These are phyloP conservation scores for Drosophila watanabei DNA, from an alignment of 1,140 invertebrate genomes.

Conservation along the genomic window DNA sequence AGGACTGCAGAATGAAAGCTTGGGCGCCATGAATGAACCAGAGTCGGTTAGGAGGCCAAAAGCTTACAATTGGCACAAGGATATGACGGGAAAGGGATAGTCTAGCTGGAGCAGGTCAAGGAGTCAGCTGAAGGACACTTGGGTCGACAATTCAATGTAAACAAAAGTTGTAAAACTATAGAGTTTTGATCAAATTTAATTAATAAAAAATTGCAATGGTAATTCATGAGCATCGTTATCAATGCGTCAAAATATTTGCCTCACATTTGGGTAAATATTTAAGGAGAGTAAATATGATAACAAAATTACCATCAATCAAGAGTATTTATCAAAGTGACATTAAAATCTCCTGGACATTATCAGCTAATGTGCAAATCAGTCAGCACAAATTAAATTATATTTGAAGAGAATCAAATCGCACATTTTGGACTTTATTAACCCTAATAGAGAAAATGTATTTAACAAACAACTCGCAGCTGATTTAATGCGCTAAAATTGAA, in stretches of 20 bases:
- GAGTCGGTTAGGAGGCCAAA: conserved; percentile 18
- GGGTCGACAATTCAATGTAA: neutral
- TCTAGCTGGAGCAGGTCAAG: conserved; percentile 27
- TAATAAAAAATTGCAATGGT: too few species aligned
- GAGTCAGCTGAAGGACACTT: conserved; percentile 17
- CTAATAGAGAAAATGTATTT: conserved; percentile 19
- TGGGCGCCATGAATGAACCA: conserved; percentile 34
- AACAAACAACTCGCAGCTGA: conserved; percentile 18
- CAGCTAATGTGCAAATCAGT: neutral
- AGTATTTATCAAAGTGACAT: neutral
- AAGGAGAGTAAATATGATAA: neutral
- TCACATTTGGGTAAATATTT: neutral
- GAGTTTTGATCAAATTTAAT: neutral
- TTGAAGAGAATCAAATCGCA: conserved; percentile 13
- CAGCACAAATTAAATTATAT: neutral
- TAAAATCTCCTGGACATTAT: neutral
- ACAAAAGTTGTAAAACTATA: neutral
- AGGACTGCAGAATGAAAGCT: conserved; percentile 34
- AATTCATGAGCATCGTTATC: neutral
- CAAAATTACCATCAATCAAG: conserved; percentile 1
- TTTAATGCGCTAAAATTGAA: conserved; percentile 35
- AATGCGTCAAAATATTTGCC: neutral
- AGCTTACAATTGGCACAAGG: conserved; percentile 18
- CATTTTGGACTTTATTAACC: conserved; percentile 18
- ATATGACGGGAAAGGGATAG: neutral